These are phyloP conservation scores for Gallirallus australis DNA, from an alignment of 2,797 vertebrate genomes.

Conservation along the genomic window DNA sequence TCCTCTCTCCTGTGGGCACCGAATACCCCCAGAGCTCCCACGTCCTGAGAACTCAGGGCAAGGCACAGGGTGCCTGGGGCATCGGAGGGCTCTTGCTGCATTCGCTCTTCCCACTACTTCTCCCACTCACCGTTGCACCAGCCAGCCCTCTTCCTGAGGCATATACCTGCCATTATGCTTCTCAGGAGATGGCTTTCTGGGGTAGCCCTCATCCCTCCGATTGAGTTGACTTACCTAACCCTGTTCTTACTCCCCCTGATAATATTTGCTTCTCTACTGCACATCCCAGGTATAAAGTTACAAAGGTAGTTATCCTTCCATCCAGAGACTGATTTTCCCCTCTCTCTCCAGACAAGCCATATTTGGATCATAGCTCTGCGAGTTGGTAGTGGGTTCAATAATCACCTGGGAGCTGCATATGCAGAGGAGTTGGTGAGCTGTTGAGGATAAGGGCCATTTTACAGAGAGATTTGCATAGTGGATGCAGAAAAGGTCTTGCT, in stretches of 20 bases:
- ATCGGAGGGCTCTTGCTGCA: neutral
- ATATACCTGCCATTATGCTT: neutral
- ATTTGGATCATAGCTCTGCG: neutral
- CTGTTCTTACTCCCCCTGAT: neutral
- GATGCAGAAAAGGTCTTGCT: neutral
- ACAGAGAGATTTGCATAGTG: rapidly evolving
- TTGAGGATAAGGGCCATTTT: neutral
- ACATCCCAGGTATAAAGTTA: neutral
- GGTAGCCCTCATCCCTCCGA: neutral
- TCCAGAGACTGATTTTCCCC: neutral
- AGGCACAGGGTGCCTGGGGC: neutral
- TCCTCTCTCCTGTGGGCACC: neutral
- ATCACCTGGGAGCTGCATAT: neutral
- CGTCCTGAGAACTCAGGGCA: neutral
- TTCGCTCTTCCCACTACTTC: neutral
- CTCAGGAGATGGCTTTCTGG: neutral
- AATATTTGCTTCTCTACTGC: neutral
- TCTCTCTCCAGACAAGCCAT: neutral
- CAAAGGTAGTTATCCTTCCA: neutral
- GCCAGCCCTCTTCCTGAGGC: neutral
- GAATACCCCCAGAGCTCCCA: too few relatives aligned
- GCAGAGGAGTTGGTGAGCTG: neutral
- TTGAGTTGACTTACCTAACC: neutral
- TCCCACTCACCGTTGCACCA: neutral
- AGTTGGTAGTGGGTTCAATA: neutral